phyloP scores from a whole-genome alignment of 2,888 invertebrate genomes.

The Nephrotoma flavescens region DNA sequence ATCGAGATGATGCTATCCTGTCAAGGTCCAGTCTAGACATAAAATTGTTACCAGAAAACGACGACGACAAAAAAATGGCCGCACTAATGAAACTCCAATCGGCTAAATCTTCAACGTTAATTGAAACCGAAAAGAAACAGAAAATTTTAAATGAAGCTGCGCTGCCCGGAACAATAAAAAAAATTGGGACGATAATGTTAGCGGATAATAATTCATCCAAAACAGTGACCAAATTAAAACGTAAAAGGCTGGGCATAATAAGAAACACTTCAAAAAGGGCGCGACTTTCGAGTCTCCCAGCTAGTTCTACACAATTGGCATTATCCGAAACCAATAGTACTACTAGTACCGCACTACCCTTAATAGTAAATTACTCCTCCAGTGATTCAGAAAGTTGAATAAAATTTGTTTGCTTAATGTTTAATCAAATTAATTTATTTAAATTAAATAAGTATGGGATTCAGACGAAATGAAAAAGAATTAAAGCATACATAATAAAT shows the following conservation, averaged over 20 bases:
- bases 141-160: slow-evolving; percentile 41
- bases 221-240: slow-evolving; percentile 23
- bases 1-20: slow-evolving; percentile 52
- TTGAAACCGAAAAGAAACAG: slow-evolving; percentile 34
- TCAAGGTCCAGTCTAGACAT: slow-evolving; percentile 66
- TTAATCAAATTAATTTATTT: background rate
- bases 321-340: background rate
- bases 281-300: background rate
- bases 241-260: slow-evolving; percentile 24
- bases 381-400: background rate
- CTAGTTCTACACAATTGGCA: background rate
- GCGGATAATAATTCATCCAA: slow-evolving; percentile 14
- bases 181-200: slow-evolving; percentile 11
- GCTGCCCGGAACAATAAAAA: slow-evolving; percentile 37
- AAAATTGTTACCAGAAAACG: slow-evolving; percentile 58
- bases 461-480: background rate
- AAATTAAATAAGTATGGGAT: background rate
- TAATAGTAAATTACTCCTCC: background rate
- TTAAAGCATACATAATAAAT: background rate
- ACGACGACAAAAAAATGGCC: slow-evolving; percentile 69
- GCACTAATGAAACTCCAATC: slow-evolving; percentile 55
- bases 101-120: slow-evolving; percentile 43
- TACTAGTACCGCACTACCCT: background rate
- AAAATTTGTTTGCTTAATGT: background rate
- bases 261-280: background rate